These are phyloP conservation scores for Tridacna gigas DNA, from an alignment of 2,888 invertebrate genomes.

Conservation along the genomic window DNA sequence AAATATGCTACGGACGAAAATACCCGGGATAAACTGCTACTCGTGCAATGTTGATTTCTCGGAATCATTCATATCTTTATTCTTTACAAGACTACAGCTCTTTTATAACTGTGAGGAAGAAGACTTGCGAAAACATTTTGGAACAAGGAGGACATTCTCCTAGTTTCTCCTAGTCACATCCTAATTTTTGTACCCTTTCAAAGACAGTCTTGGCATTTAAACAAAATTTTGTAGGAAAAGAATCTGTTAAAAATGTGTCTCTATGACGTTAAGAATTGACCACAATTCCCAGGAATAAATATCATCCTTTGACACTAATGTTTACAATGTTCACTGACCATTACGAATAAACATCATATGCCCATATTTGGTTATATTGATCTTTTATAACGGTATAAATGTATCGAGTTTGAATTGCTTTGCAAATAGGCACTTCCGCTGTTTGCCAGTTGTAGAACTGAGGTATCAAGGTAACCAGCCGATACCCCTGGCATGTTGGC, in stretches of 20 bases:
- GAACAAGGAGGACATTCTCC: no score
- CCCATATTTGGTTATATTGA: constrained; percentile 9
- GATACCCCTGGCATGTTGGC: not conserved
- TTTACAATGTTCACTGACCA: not conserved
- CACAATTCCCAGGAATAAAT: not conserved
- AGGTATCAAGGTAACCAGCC: not conserved
- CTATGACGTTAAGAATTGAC: not conserved
- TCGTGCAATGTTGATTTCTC: not conserved
- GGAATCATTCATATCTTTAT: not conserved
- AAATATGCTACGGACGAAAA: not conserved
- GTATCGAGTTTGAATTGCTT: not conserved
- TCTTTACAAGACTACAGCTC: no score
- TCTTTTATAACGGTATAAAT: not conserved
- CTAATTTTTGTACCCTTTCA: no score
- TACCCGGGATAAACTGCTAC: not conserved
- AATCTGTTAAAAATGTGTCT: not conserved
- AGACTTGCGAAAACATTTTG: no score
- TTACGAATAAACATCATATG: constrained; percentile 3
- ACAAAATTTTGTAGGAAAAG: not conserved
- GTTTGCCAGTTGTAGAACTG: not conserved
- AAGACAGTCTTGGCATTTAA: no score
- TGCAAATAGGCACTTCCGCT: not conserved
- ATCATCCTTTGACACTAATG: not conserved
- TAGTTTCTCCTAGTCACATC: no score
- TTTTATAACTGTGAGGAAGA: no score